A percentile compares a stretch with the other conserved stretches of the same genome.
Evolutionary conservation across 2,888 invertebrate genomes (phyloP).

Genomic region (Heliconius ethilla): DNA sequence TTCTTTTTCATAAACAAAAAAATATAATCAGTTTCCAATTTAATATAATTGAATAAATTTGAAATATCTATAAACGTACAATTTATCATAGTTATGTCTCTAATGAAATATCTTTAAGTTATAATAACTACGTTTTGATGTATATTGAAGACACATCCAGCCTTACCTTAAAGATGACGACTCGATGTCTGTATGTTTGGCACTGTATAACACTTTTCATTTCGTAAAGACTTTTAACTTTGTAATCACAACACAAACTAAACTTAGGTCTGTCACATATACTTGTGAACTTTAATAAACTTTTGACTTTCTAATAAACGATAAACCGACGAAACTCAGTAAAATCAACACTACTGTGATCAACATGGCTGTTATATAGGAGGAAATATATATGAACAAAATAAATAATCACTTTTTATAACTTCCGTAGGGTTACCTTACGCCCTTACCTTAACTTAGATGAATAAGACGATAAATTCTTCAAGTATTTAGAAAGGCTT

Average conservation of each 20-base stretch:
- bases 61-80: neutral
- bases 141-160: slow-evolving; percentile 80
- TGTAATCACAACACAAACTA: slow-evolving; percentile 79
- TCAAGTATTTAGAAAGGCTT: slow-evolving; percentile 68
- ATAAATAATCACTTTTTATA: slow-evolving; percentile 80
- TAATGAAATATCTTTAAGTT: slow-evolving; percentile 42
- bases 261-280: slow-evolving; percentile 80
- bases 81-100: slow-evolving; percentile 4
- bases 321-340: slow-evolving; percentile 78
- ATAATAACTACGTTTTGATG: slow-evolving; percentile 75
- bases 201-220: slow-evolving; percentile 82
- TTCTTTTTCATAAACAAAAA: neutral
- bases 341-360: slow-evolving; percentile 78
- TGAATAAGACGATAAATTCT: slow-evolving; percentile 76
- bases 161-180: slow-evolving; percentile 81
- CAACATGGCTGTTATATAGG: slow-evolving; percentile 81
- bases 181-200: slow-evolving; percentile 79
- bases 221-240: slow-evolving; percentile 77
- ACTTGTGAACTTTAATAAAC: slow-evolving; percentile 73
- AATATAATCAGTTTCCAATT: neutral
- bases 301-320: slow-evolving; percentile 72
- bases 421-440: slow-evolving; percentile 78
- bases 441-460: slow-evolving; percentile 81
- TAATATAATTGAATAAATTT: neutral
- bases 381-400: slow-evolving; percentile 79